phyloP scores from a whole-genome alignment of 1,140 invertebrate species.

The Drosophila triauraria region DNA sequence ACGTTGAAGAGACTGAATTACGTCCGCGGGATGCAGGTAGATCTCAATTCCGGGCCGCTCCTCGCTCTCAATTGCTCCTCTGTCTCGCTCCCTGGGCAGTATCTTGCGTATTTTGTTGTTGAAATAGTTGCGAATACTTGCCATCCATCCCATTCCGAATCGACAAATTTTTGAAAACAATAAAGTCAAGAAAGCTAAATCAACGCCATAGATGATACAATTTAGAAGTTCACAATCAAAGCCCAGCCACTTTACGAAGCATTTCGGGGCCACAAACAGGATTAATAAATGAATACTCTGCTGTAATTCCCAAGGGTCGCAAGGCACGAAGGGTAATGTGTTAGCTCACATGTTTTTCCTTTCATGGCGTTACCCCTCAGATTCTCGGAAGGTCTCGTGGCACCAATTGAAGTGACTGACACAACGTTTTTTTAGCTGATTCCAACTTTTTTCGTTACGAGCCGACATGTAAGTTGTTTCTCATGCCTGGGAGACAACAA shows the following conservation, averaged over 20 bases:
- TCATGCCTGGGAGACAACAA: conserved; percentile 21
- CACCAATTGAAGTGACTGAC: conserved; percentile 60
- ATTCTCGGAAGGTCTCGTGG: conserved; percentile 25
- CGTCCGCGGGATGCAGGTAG: conserved; percentile 19
- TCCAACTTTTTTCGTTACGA: conserved; percentile 37
- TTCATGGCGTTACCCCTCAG: conserved; percentile 5
- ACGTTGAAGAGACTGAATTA: conserved; percentile 2
- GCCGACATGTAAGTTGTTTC: conserved; percentile 20
- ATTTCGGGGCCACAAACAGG: conserved; percentile 10
- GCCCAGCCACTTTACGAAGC: conserved; percentile 12
- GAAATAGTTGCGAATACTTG: conserved; percentile 7
- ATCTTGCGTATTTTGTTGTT: conserved; percentile 17
- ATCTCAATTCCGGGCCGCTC: conserved; percentile 6
- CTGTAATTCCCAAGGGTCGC: conserved; percentile 19
- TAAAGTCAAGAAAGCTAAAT: conserved; percentile 2
- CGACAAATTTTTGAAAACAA: neutral
- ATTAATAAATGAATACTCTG: conserved; percentile 16
- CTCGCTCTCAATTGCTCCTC: neutral
- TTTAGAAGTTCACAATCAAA: conserved; percentile 40
- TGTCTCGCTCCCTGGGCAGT: neutral
- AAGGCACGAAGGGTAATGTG: conserved; percentile 15
- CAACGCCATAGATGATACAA: conserved; percentile 21
- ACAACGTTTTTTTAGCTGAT: conserved; percentile 27
- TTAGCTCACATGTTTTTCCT: conserved; percentile 18
- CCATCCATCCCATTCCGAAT: conserved; percentile 4